These are phyloP conservation scores for Heterodera schachtii DNA, from an alignment of 1,140 invertebrate species.

Conservation along the genomic window DNA sequence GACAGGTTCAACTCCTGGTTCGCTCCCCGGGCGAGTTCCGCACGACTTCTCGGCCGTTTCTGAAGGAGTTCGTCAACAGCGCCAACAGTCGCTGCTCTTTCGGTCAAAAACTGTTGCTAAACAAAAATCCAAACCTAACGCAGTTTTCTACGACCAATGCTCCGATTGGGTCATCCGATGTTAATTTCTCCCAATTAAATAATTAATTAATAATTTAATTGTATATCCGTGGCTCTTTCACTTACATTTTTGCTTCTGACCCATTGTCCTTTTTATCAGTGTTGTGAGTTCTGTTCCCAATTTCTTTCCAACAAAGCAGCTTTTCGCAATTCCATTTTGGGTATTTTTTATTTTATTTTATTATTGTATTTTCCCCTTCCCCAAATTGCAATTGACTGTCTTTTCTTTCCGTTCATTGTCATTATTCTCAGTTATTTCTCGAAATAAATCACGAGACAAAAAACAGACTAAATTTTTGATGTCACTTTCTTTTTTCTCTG, in stretches of 20 bases:
- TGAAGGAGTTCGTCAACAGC: neutral
- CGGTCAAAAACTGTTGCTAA: neutral
- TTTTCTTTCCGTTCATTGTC: neutral
- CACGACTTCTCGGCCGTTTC: conserved; percentile 16
- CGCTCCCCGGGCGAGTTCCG: conserved; percentile 15
- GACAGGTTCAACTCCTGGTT: conserved; percentile 27
- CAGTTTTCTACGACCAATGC: conserved; percentile 28
- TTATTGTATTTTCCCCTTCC: too few species aligned
- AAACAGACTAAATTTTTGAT: neutral
- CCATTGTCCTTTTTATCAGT: neutral
- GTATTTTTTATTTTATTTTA: neutral
- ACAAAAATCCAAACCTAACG: conserved; percentile 16
- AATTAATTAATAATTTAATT: neutral
- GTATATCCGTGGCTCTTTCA: neutral
- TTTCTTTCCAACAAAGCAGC: conserved; percentile 4
- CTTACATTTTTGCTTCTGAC: neutral
- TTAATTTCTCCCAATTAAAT: conserved; percentile 1
- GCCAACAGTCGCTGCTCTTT: neutral
- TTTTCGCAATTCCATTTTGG: neutral
- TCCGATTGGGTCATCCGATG: conserved; percentile 27
- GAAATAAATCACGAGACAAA: neutral
- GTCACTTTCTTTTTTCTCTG: neutral
- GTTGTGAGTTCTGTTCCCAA: conserved; percentile 8
- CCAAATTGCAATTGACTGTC: neutral
- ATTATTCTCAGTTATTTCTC: neutral